phyloP scores from a whole-genome alignment of 2,797 vertebrate species.

The Meriones psammophilus region DNA sequence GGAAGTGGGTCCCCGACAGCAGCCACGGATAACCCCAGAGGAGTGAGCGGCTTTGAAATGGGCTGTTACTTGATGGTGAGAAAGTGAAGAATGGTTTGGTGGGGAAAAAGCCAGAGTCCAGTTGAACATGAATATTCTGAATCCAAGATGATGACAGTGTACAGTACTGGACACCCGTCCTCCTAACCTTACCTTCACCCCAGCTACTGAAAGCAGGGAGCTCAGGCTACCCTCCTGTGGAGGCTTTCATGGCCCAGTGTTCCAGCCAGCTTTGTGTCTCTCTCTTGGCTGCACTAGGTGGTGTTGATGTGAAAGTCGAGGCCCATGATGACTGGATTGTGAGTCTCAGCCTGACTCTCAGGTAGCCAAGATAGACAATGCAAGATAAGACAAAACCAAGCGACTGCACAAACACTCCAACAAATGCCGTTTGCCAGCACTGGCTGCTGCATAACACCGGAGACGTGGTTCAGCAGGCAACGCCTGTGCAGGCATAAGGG shows the following conservation, averaged over 20 bases:
- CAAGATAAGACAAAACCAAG: not conserved
- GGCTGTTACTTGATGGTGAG: fast-evolving
- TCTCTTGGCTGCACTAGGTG: not conserved
- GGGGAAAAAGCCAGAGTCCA: not conserved
- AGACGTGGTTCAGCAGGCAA: too few species aligned
- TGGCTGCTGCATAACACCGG: too few species aligned
- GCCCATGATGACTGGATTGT: not conserved
- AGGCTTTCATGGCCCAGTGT: fast-evolving
- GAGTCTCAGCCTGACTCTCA: fast-evolving
- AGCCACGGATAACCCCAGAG: fast-evolving
- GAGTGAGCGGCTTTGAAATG: fast-evolving
- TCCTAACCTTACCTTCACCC: not conserved
- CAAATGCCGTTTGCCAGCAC: fast-evolving
- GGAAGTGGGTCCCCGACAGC: too few species aligned
- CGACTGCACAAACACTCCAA: fast-evolving
- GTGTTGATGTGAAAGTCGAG: fast-evolving
- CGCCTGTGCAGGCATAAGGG: too few species aligned
- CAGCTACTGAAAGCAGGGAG: fast-evolving
- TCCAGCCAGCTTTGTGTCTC: too few species aligned
- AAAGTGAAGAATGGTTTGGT: too few species aligned
- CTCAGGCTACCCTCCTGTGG: fast-evolving
- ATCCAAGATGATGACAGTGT: fast-evolving
- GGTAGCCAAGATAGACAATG: not conserved
- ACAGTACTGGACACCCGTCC: fast-evolving
- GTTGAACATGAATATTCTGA: not conserved